Conservation (phyloP, 2,797 vertebrate genomes). For the Dendrocincla tyrannina region DNA sequence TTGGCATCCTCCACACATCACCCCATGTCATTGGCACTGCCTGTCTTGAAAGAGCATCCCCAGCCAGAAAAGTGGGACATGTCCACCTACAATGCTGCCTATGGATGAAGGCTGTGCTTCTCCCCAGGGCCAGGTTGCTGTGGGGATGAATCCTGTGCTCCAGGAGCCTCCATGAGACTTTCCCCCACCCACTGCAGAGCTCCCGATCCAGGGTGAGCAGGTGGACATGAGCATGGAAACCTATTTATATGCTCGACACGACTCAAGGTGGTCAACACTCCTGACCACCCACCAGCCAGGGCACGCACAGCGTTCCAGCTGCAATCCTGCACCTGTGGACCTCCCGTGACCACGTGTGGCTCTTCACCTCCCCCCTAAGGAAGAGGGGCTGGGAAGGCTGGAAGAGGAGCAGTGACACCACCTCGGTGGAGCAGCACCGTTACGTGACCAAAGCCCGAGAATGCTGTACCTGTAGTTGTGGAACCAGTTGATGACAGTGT, state of each 20-base stretch:
- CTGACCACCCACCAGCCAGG: neutral
- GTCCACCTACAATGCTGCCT: neutral
- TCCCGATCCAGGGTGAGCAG: fast-evolving
- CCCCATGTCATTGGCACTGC: fast-evolving
- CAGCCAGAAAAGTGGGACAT: fast-evolving
- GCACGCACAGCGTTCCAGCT: fast-evolving
- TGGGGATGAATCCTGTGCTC: neutral
- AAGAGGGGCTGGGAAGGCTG: neutral
- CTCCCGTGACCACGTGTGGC: fast-evolving
- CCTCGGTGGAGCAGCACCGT: neutral
- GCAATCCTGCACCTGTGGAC: neutral
- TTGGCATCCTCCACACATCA: fast-evolving
- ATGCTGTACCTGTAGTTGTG: constrained; percentile 91
- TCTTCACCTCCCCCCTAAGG: neutral
- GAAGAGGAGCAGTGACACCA: neutral
- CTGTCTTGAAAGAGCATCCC: fast-evolving
- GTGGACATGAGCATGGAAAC: neutral
- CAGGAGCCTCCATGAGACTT: neutral
- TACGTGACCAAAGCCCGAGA: fast-evolving
- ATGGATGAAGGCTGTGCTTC: neutral
- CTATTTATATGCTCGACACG: neutral
- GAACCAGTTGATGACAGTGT: constrained; percentile 99
- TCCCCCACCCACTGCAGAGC: fast-evolving
- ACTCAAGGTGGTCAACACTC: neutral
- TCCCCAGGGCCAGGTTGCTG: neutral